A percentile compares a stretch with the other conserved stretches of the same genome.
These are phyloP conservation scores for Drosophila maculinotata DNA, from an alignment of 2,888 invertebrate species.

Conservation along the genomic window DNA sequence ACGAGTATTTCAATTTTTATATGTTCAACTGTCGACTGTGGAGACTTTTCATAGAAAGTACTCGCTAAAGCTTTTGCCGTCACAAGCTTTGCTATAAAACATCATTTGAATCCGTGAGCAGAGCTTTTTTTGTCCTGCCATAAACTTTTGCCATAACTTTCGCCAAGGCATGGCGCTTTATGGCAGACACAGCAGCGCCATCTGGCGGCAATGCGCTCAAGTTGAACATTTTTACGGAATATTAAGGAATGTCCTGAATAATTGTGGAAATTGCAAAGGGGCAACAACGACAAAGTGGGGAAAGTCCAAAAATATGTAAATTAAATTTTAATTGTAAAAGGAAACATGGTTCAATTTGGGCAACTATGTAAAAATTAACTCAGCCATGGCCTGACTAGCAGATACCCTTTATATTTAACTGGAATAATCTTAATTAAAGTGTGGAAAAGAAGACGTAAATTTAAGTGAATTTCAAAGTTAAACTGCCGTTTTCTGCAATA, in stretches of 20 bases:
- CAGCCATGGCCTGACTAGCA: neutral
- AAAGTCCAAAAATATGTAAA: conserved; percentile 37
- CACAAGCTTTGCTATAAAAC: conserved; percentile 26
- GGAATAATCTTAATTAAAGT: too few relatives aligned
- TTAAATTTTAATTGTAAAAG: conserved; percentile 41
- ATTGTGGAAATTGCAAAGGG: too few relatives aligned
- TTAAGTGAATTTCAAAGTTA: too few relatives aligned
- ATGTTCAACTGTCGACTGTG: too few relatives aligned
- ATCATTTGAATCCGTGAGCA: neutral
- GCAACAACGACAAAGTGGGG: conserved; percentile 35
- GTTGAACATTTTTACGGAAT: too few relatives aligned
- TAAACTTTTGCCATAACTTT: conserved; percentile 16
- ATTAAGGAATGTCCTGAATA: too few relatives aligned
- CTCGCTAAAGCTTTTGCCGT: neutral
- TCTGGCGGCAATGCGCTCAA: conserved; percentile 21
- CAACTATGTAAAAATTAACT: neutral
- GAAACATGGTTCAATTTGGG: neutral
- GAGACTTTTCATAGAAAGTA: conserved; percentile 22
- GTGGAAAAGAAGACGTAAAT: too few relatives aligned
- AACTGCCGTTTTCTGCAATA: too few relatives aligned
- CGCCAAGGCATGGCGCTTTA: conserved; percentile 6
- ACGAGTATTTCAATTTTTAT: too few relatives aligned
- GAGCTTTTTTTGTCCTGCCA: conserved; percentile 14
- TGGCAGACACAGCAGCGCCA: conserved; percentile 23
- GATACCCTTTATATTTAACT: too few relatives aligned